Conservation (phyloP, 2,797 vertebrate species). For the Syngnathus acus region DNA sequence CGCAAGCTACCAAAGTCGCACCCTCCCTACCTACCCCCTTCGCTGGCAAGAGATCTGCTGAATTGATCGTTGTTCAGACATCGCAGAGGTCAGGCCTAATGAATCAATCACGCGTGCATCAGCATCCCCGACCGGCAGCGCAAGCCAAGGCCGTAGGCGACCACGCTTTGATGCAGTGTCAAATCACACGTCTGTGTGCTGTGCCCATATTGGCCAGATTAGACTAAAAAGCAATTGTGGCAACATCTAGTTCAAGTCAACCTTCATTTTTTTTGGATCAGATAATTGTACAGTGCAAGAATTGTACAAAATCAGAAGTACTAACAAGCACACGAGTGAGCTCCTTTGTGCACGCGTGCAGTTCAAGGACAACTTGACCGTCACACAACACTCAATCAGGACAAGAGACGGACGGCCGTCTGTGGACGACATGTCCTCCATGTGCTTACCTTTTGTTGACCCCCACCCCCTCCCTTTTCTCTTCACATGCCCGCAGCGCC, state of each 20-base stretch:
- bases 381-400: constrained; percentile 28
- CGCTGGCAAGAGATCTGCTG: constrained; percentile 34
- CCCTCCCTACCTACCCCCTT: constrained; percentile 4
- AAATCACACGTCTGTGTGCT: constrained; percentile 18
- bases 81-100: constrained; percentile 56
- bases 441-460: constrained; percentile 29
- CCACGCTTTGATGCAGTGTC: constrained; percentile 32
- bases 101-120: constrained; percentile 58
- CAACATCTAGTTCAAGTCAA: constrained; percentile 11
- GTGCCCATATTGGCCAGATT: constrained; percentile 9
- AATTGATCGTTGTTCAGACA: constrained; percentile 53
- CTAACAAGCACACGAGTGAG: neutral
- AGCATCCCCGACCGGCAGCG: constrained; percentile 33
- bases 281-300: neutral
- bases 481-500: neutral
- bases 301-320: neutral
- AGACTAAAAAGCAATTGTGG: constrained; percentile 11
- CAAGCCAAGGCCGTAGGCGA: constrained; percentile 34
- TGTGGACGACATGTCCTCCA: constrained; percentile 17
- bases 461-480: constrained; percentile 7
- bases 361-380: constrained; percentile 33
- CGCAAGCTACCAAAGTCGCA: constrained; percentile 2
- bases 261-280: neutral
- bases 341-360: constrained; percentile 3
- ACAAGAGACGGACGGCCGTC: constrained; percentile 23